These are phyloP conservation scores for Esox niger DNA, from an alignment of 2,113 vertebrate genomes.

Conservation along the genomic window DNA sequence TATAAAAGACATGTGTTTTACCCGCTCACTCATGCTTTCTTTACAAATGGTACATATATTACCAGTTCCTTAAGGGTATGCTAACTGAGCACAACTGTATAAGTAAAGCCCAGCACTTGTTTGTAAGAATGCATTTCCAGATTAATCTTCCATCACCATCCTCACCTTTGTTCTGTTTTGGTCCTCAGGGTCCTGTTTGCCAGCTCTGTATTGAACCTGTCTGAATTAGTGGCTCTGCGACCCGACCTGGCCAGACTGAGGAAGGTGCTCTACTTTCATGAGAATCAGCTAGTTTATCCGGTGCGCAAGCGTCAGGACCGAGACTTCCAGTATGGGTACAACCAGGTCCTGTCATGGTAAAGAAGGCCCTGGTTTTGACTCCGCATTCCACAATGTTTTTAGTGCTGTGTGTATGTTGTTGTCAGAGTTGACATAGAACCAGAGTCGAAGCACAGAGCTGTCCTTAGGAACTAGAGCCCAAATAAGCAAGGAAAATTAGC, in stretches of 20 bases:
- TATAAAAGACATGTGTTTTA: too few species aligned
- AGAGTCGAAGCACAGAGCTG: not conserved
- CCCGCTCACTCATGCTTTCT: too few species aligned
- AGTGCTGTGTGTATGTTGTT: not conserved
- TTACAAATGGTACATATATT: too few species aligned
- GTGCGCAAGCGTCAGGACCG: conserved; percentile 87
- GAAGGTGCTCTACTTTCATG: conserved; percentile 96
- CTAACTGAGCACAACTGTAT: too few species aligned
- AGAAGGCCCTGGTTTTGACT: not conserved
- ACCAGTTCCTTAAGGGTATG: too few species aligned
- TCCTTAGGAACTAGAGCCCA: conserved; percentile 2
- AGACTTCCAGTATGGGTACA: conserved; percentile 97
- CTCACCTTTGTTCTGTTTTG: conserved; percentile 52
- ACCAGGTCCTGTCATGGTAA: conserved; percentile 83
- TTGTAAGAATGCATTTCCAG: conserved; percentile 19
- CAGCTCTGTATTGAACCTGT: conserved; percentile 93
- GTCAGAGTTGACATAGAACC: not conserved
- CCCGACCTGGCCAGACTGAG: conserved; percentile 86
- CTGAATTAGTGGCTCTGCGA: conserved; percentile 87
- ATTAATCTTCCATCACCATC: conserved; percentile 40
- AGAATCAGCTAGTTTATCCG: conserved; percentile 94
- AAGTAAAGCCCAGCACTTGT: conserved; percentile 25
- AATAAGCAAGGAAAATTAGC: conserved; percentile 18
- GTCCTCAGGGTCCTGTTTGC: conserved; percentile 85
- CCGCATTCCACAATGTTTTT: not conserved